These are phyloP conservation scores for Jordanella pulchra DNA, from an alignment of 2,797 vertebrate genomes.

Conservation along the genomic window DNA sequence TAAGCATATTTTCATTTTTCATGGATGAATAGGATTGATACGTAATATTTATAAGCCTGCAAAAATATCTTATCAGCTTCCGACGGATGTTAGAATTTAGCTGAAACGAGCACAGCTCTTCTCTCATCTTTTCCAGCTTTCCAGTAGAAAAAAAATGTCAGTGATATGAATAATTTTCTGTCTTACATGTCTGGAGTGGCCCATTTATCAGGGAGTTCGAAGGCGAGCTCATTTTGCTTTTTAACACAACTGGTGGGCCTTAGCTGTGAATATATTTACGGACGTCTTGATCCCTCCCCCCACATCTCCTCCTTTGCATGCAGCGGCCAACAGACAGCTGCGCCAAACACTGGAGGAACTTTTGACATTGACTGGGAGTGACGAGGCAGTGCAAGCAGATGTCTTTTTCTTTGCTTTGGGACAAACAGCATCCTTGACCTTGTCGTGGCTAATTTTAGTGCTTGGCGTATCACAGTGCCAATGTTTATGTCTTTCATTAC, in stretches of 20 bases:
- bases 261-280: slow-evolving; percentile 40
- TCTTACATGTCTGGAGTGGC: slow-evolving; percentile 14
- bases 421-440: slow-evolving; percentile 76
- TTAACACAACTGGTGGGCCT: slow-evolving; percentile 28
- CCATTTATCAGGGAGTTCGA: slow-evolving; percentile 23
- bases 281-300: slow-evolving; percentile 36
- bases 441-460: slow-evolving; percentile 78
- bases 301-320: slow-evolving; percentile 26
- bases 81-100: slow-evolving; percentile 6
- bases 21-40: background rate
- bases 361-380: slow-evolving; percentile 74
- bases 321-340: slow-evolving; percentile 61
- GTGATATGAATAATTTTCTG: slow-evolving; percentile 20
- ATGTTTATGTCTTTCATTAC: slow-evolving; percentile 80
- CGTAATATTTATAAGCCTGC: background rate
- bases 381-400: slow-evolving; percentile 72
- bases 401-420: slow-evolving; percentile 75
- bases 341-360: slow-evolving; percentile 65
- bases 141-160: background rate
- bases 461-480: slow-evolving; percentile 68
- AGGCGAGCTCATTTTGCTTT: slow-evolving; percentile 21
- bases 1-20: slow-evolving; percentile 3
- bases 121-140: background rate
- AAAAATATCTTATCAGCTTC: background rate
- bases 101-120: slow-evolving; percentile 9